Evolutionary conservation across 2,113 vertebrate species (phyloP).

Genomic region (Semicossyphus pulcher): DNA sequence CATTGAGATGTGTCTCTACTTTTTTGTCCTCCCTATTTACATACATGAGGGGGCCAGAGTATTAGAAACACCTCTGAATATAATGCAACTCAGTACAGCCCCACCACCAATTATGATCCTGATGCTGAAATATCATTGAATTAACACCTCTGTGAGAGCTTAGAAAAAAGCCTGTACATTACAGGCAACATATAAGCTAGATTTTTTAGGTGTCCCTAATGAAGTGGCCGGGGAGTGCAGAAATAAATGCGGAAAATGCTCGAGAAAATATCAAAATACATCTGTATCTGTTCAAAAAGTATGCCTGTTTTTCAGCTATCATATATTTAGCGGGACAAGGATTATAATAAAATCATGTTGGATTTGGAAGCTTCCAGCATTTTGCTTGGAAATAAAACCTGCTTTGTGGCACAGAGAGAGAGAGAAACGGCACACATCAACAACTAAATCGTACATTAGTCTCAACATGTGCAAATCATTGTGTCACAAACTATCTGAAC

Average conservation of each 20-base stretch:
- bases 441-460: slow-evolving; percentile 52
- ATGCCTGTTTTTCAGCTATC: neutral
- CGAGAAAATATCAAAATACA: slow-evolving; percentile 18
- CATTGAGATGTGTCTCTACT: no score
- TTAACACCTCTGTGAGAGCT: no score
- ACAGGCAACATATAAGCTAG: no score
- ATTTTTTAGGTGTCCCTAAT: no score
- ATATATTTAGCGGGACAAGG: neutral
- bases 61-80: no score
- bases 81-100: no score
- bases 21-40: no score
- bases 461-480: slow-evolving; percentile 72
- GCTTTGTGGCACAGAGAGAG: neutral
- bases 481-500: slow-evolving; percentile 61
- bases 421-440: slow-evolving; percentile 49
- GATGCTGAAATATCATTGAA: no score
- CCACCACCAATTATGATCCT: no score
- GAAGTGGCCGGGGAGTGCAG: no score
- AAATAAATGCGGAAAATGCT: neutral
- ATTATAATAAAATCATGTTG: slow-evolving; percentile 30
- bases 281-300: neutral
- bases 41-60: no score
- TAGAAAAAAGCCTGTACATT: no score
- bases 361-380: slow-evolving; percentile 22
- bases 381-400: slow-evolving; percentile 7